Evolutionary conservation across 2,888 invertebrate genomes (phyloP).

Genomic region (Gerosis bhagava): DNA sequence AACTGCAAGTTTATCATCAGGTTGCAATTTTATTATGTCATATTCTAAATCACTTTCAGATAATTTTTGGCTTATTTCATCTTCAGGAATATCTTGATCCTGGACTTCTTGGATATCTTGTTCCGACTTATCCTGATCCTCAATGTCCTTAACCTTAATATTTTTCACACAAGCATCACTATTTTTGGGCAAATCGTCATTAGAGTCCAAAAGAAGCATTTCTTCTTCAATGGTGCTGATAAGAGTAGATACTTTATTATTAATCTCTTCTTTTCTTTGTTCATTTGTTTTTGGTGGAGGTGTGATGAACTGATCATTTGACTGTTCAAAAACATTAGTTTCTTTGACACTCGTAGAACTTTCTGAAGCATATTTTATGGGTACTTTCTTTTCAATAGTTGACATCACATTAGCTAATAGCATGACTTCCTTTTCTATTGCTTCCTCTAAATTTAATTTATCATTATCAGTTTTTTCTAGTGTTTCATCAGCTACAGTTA

Average conservation of each 20-base stretch:
- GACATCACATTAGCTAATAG: conserved; percentile 6
- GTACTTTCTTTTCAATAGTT: conserved; percentile 1
- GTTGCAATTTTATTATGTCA: too few relatives aligned
- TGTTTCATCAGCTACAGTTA: too few relatives aligned
- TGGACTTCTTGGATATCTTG: too few relatives aligned
- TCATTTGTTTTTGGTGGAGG: neutral
- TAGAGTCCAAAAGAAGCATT: conserved; percentile 10
- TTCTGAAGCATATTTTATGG: neutral
- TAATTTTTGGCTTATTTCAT: too few relatives aligned
- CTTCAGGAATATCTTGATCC: too few relatives aligned
- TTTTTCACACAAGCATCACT: too few relatives aligned
- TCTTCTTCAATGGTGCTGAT: conserved; percentile 6
- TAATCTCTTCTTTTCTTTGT: neutral
- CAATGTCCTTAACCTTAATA: too few relatives aligned
- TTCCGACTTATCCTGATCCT: too few relatives aligned
- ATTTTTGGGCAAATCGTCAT: too few relatives aligned
- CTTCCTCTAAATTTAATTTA: neutral
- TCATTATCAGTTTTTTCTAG: neutral
- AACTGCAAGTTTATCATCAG: too few relatives aligned
- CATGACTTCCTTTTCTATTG: conserved; percentile 11
- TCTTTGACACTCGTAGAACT: neutral
- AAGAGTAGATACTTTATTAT: conserved; percentile 3
- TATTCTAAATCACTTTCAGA: too few relatives aligned
- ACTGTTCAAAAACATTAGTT: too few relatives aligned
- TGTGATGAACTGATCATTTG: neutral